These are phyloP conservation scores for Albula glossodonta DNA, from an alignment of 2,113 vertebrate genomes.

Conservation along the genomic window DNA sequence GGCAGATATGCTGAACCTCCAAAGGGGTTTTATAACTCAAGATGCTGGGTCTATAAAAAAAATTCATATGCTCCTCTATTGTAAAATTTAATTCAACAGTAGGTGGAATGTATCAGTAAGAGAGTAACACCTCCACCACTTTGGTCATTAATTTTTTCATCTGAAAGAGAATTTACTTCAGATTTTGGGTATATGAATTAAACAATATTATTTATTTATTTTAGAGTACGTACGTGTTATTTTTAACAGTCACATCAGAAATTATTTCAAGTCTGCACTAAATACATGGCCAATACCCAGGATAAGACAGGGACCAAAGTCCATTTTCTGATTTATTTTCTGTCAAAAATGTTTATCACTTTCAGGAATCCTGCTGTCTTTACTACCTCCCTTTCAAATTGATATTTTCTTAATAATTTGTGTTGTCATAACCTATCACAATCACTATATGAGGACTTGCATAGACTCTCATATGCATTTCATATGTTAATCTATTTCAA, in stretches of 20 bases:
- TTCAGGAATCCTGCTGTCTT: too few species aligned
- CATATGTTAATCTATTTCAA: too few species aligned
- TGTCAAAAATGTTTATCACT: too few species aligned
- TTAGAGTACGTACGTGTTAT: not conserved
- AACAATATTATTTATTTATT: not conserved
- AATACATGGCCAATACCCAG: not conserved
- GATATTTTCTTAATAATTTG: too few species aligned
- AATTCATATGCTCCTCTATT: not conserved
- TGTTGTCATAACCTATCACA: too few species aligned
- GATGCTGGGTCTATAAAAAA: not conserved
- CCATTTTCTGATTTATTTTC: too few species aligned
- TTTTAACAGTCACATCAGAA: not conserved
- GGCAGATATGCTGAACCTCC: not conserved
- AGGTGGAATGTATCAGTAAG: not conserved
- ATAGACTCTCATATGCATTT: too few species aligned
- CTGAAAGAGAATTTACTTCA: constrained; percentile 8
- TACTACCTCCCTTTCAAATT: too few species aligned
- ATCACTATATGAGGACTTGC: too few species aligned
- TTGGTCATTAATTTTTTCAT: not conserved
- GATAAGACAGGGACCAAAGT: not conserved
- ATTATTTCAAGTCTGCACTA: too few species aligned
- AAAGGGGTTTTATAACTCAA: not conserved
- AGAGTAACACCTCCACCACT: not conserved
- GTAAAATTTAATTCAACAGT: not conserved
- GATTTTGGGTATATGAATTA: not conserved